phyloP scores from a whole-genome alignment of 2,797 vertebrate genomes.

The Sebastes itinus region DNA sequence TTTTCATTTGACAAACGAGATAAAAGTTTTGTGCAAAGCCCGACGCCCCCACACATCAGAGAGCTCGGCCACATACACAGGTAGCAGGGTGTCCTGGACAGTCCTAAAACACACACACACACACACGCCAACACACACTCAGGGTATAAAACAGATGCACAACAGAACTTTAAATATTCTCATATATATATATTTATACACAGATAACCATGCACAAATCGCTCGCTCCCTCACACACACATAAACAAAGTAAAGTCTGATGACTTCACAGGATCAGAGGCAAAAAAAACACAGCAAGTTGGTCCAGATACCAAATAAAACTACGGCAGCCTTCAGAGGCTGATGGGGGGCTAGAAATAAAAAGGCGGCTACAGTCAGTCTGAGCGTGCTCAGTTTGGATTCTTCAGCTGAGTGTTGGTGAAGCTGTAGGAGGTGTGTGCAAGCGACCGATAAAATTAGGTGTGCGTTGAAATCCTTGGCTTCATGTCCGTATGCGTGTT shows the following conservation, averaged over 20 bases:
- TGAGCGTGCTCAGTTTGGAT: constrained; percentile 8
- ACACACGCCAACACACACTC: constrained; percentile 10
- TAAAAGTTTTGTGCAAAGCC: constrained; percentile 68
- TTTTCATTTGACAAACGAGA: constrained; percentile 11
- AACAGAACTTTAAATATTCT: constrained; percentile 72
- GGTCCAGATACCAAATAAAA: constrained; percentile 75
- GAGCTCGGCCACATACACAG: background rate
- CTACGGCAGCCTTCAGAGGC: constrained; percentile 28
- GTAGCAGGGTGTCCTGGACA: constrained; percentile 1
- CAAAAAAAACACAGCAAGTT: constrained; percentile 69
- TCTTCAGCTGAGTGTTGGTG: background rate
- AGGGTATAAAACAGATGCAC: constrained; percentile 67
- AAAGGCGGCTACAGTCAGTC: background rate
- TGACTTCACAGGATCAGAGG: constrained; percentile 50
- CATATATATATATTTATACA: constrained; percentile 56
- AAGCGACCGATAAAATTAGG: background rate
- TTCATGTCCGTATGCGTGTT: background rate
- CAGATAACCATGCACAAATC: constrained; percentile 32
- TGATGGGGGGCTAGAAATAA: constrained; percentile 53
- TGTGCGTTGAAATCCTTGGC: background rate
- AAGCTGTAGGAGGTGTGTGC: background rate
- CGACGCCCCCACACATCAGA: constrained; percentile 1
- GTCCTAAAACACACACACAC: constrained; percentile 26
- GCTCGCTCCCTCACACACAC: constrained; percentile 9
- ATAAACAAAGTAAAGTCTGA: constrained; percentile 41